Evolutionary conservation across 2,888 invertebrate genomes (phyloP).

Genomic region (Stenolophus ochropezus): DNA sequence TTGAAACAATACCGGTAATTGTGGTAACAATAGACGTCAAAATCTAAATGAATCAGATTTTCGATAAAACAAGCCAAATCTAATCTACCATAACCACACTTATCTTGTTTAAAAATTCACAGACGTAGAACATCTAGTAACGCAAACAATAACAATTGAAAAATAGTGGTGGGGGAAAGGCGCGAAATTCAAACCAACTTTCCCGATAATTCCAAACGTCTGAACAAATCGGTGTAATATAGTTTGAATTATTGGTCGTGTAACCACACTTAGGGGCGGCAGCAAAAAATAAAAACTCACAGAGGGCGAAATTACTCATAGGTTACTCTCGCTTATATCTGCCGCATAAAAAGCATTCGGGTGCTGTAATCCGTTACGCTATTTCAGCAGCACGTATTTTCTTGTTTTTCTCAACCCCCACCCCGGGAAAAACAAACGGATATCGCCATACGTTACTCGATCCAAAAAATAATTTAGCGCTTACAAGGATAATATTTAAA

Average conservation of each 20-base stretch:
- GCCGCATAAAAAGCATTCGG: slow-evolving; percentile 48
- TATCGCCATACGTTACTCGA: too few species aligned
- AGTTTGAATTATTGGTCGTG: slow-evolving; percentile 50
- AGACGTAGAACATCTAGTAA: too few species aligned
- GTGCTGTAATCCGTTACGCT: slow-evolving; percentile 40
- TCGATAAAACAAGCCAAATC: too few species aligned
- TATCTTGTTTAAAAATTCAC: too few species aligned
- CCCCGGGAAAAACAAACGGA: not conserved
- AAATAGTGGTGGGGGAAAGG: not conserved
- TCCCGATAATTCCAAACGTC: slow-evolving; percentile 8
- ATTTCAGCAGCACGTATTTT: slow-evolving; percentile 47
- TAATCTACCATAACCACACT: too few species aligned
- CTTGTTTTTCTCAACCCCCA: slow-evolving; percentile 14
- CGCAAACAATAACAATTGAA: too few species aligned
- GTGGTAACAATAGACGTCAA: too few species aligned
- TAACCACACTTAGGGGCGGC: slow-evolving; percentile 4
- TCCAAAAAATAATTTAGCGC: too few species aligned
- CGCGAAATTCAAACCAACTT: not conserved
- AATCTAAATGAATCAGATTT: too few species aligned
- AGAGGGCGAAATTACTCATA: slow-evolving; percentile 67
- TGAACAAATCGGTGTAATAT: slow-evolving; percentile 31
- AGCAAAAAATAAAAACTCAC: slow-evolving; percentile 64
- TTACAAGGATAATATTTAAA: too few species aligned
- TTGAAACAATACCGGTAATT: too few species aligned
- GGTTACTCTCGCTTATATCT: slow-evolving; percentile 51